These are phyloP conservation scores for Acomys russatus DNA, from an alignment of 2,797 vertebrate species.

Conservation along the genomic window DNA sequence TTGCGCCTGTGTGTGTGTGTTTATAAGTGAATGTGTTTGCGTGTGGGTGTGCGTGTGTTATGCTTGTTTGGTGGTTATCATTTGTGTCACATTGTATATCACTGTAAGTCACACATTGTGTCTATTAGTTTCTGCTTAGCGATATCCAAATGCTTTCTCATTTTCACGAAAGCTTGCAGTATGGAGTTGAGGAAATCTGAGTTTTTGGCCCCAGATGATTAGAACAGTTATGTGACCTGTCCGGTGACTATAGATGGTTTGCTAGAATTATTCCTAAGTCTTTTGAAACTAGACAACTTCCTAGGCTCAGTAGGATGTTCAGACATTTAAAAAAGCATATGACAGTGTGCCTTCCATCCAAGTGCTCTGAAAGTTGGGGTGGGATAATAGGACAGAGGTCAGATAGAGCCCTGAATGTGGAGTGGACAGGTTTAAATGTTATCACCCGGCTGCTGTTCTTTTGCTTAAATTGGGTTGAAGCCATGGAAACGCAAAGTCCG, in stretches of 20 bases:
- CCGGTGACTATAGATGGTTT: background rate
- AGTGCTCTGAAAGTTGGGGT: too few relatives aligned
- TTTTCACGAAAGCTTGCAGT: background rate
- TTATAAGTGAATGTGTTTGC: background rate
- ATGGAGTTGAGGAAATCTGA: background rate
- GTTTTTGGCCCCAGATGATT: background rate
- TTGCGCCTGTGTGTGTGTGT: background rate
- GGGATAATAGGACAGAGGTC: background rate
- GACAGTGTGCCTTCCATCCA: background rate
- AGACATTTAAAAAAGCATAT: background rate
- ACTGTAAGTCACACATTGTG: background rate
- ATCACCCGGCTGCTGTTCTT: background rate
- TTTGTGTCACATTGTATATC: background rate
- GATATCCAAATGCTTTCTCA: background rate
- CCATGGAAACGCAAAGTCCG: background rate
- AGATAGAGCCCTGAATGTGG: background rate
- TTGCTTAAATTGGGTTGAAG: background rate
- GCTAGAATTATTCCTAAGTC: conserved; percentile 24
- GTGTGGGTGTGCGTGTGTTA: background rate
- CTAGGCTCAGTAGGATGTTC: background rate
- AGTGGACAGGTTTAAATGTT: background rate
- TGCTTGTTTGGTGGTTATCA: background rate
- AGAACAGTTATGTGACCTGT: background rate
- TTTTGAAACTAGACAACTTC: background rate
- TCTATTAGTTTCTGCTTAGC: conserved; percentile 5